Conservation (phyloP, 2,888 invertebrate species). For the Punctoribates punctum region DNA sequence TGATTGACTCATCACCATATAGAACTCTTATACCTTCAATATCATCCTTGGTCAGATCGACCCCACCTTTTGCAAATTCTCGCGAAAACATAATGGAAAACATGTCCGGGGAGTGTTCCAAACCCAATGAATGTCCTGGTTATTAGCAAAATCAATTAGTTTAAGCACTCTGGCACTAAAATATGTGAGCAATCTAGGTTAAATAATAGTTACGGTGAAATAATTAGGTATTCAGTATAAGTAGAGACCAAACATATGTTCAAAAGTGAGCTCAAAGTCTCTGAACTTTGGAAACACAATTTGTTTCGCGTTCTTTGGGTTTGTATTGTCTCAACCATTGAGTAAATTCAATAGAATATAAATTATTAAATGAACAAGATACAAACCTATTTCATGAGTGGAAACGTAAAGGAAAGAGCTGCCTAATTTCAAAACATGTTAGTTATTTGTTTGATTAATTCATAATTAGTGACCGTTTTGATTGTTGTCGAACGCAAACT, state of each 20-base stretch:
- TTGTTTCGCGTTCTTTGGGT: too few relatives aligned
- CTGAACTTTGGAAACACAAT: too few relatives aligned
- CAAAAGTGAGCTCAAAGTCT: too few relatives aligned
- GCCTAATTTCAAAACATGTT: not conserved
- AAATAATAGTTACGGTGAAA: too few relatives aligned
- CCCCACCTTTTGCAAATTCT: not conserved
- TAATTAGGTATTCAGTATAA: too few relatives aligned
- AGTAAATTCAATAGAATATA: too few relatives aligned
- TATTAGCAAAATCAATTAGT: not conserved
- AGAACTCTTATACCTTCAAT: not conserved
- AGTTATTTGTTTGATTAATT: not conserved
- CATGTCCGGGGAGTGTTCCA: not conserved
- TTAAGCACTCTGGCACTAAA: too few relatives aligned
- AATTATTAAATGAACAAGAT: too few relatives aligned
- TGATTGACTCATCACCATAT: not conserved
- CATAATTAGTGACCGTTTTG: too few relatives aligned
- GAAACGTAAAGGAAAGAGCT: not conserved
- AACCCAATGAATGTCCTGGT: slow-evolving; percentile 17
- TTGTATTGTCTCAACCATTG: too few relatives aligned
- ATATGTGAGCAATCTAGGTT: too few relatives aligned
- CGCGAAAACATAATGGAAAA: not conserved
- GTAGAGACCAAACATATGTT: too few relatives aligned
- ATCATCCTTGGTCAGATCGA: not conserved
- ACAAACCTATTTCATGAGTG: not conserved
- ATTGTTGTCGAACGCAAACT: not conserved